A percentile compares a stretch with the other conserved stretches of the same genome.
Evolutionary conservation across 1,140 invertebrate genomes (phyloP).

Genomic region (Mya arenaria): DNA sequence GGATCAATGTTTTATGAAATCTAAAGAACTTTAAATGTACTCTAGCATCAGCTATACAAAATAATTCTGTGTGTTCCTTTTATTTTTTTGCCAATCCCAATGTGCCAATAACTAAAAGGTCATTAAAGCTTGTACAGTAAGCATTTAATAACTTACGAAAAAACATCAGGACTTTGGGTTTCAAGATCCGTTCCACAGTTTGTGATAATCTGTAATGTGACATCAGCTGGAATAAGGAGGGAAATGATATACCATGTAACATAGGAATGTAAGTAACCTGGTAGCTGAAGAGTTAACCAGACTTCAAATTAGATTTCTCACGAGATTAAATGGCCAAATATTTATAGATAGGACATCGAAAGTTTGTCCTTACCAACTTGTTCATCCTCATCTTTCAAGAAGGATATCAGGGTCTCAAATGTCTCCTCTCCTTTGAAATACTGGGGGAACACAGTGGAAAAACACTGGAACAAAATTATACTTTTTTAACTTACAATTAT

Average conservation of each 20-base stretch:
- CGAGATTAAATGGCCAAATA: too few relatives aligned
- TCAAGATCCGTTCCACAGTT: constrained; percentile 80
- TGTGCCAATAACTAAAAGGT: too few relatives aligned
- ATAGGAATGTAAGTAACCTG: too few relatives aligned
- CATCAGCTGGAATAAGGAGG: constrained; percentile 87
- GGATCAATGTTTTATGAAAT: too few relatives aligned
- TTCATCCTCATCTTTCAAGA: constrained; percentile 91
- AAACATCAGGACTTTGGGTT: constrained; percentile 73
- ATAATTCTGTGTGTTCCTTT: too few relatives aligned
- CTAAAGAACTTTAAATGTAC: too few relatives aligned
- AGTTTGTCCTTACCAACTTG: constrained; percentile 84
- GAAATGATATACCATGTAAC: too few relatives aligned
- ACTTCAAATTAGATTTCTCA: too few relatives aligned
- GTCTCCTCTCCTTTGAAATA: constrained; percentile 95
- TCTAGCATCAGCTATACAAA: too few relatives aligned
- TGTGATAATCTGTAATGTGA: constrained; percentile 81
- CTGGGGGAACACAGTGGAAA: constrained; percentile 95
- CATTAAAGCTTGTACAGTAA: neutral
- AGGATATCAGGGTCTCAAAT: constrained; percentile 88
- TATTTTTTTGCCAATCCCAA: too few relatives aligned
- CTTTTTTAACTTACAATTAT: too few relatives aligned
- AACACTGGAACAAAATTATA: constrained; percentile 85
- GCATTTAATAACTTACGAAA: constrained; percentile 72
- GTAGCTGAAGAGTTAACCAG: too few relatives aligned
- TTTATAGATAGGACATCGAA: neutral